phyloP scores from a whole-genome alignment of 1,140 invertebrate species.

The Macrotrachela quadricornifera region DNA sequence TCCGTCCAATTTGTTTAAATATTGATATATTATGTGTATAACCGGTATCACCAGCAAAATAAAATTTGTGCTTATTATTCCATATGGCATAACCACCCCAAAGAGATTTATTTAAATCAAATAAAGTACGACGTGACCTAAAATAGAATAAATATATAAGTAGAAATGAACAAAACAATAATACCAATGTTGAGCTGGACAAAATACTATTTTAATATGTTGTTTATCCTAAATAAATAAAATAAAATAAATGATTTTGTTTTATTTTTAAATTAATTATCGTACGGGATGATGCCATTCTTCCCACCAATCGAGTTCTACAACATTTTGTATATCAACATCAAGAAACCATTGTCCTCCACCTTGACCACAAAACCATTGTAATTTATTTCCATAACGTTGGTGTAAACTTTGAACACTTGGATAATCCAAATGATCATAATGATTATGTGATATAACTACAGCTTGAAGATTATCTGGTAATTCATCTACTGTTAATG shows the following conservation, averaged over 20 bases:
- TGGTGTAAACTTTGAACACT: conserved; percentile 22
- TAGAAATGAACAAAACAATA: conserved; percentile 26
- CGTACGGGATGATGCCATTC: not conserved
- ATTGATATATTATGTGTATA: conserved; percentile 19
- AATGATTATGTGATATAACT: conserved; percentile 37
- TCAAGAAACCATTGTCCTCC: conserved; percentile 20
- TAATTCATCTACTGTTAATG: conserved; percentile 30
- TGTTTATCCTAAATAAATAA: conserved; percentile 11
- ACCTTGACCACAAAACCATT: conserved; percentile 31
- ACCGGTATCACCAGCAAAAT: conserved; percentile 34
- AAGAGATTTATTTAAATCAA: conserved; percentile 15
- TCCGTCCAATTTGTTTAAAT: conserved; percentile 31
- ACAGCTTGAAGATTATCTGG: conserved; percentile 30
- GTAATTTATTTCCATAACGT: conserved; percentile 18
- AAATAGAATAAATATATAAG: not conserved
- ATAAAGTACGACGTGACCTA: not conserved
- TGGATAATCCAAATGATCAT: conserved; percentile 33
- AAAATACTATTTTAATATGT: conserved; percentile 20
- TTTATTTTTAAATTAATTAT: too few species aligned
- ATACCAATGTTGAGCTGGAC: conserved; percentile 36
- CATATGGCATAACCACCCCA: conserved; percentile 34
- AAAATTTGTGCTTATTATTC: conserved; percentile 26
- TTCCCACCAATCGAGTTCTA: conserved; percentile 34
- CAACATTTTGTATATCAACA: conserved; percentile 10
- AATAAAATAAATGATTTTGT: too few species aligned